Conservation (phyloP, 2,113 vertebrate genomes). For the Gymnorhina tibicen region DNA sequence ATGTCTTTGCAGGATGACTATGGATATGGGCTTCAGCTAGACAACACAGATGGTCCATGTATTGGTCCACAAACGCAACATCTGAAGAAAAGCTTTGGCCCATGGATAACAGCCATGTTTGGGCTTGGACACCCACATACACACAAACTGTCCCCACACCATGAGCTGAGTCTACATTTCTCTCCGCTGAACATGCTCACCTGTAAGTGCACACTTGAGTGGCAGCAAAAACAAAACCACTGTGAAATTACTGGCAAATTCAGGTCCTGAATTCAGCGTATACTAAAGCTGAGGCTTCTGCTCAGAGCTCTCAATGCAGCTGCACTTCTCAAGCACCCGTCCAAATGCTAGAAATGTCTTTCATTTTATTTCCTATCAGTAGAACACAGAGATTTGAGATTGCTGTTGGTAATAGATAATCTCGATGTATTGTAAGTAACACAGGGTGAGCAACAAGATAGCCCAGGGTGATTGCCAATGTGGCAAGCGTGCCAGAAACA, state of each 20-base stretch:
- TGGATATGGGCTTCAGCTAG: background rate
- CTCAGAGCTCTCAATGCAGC: background rate
- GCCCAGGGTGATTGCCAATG: background rate
- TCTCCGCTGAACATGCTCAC: rapidly evolving
- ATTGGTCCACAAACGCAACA: rapidly evolving
- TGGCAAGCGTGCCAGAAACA: background rate
- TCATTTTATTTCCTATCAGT: background rate
- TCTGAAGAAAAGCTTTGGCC: background rate
- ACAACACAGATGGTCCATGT: background rate
- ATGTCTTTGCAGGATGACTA: background rate
- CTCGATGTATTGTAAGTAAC: background rate
- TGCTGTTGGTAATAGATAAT: background rate
- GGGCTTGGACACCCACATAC: background rate
- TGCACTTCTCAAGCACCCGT: background rate
- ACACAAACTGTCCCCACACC: background rate
- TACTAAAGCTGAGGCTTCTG: background rate
- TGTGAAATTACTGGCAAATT: background rate
- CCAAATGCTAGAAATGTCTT: background rate
- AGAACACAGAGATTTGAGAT: background rate
- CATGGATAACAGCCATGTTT: rapidly evolving
- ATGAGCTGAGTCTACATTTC: rapidly evolving
- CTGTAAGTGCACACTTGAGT: background rate
- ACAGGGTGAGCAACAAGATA: rapidly evolving
- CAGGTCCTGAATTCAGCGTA: background rate
- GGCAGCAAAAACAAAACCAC: background rate